These are phyloP conservation scores for Rutilus rutilus DNA, from an alignment of 2,113 vertebrate genomes.

Conservation along the genomic window DNA sequence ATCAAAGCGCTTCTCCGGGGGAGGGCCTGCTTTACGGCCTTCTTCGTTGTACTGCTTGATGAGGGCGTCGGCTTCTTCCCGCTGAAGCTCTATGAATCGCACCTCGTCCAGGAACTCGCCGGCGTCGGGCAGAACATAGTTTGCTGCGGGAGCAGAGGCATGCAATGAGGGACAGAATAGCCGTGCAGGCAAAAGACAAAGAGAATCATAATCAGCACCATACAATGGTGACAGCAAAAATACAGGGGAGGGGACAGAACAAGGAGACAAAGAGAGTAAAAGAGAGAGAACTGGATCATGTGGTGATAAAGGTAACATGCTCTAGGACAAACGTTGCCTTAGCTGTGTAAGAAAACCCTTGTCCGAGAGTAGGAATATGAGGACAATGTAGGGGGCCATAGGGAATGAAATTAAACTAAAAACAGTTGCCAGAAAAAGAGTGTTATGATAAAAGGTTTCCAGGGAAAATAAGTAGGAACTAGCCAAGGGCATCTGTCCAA, in stretches of 20 bases:
- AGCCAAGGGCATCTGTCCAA: neutral
- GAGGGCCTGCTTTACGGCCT: slow-evolving; percentile 85
- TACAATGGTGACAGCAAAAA: slow-evolving; percentile 53
- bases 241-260: slow-evolving; percentile 46
- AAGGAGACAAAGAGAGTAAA: slow-evolving; percentile 45
- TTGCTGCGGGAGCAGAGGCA: slow-evolving; percentile 77
- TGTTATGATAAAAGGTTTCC: slow-evolving; percentile 25
- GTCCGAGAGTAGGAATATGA: slow-evolving; percentile 45
- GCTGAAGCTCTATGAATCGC: slow-evolving; percentile 81
- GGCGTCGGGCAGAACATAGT: slow-evolving; percentile 84
- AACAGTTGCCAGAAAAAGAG: slow-evolving; percentile 63
- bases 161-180: slow-evolving; percentile 60
- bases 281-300: slow-evolving; percentile 49
- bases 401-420: slow-evolving; percentile 36
- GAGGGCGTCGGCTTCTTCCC: slow-evolving; percentile 83
- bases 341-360: slow-evolving; percentile 58
- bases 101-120: slow-evolving; percentile 89
- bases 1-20: slow-evolving; percentile 89
- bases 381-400: slow-evolving; percentile 34
- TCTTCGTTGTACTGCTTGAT: slow-evolving; percentile 90
- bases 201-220: slow-evolving; percentile 55
- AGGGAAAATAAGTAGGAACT: slow-evolving; percentile 16
- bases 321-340: slow-evolving; percentile 59
- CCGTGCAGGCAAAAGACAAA: slow-evolving; percentile 49
- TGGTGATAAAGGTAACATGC: slow-evolving; percentile 43